Conservation (phyloP, 2,888 invertebrate genomes). For the Dichetophora obliterata region DNA sequence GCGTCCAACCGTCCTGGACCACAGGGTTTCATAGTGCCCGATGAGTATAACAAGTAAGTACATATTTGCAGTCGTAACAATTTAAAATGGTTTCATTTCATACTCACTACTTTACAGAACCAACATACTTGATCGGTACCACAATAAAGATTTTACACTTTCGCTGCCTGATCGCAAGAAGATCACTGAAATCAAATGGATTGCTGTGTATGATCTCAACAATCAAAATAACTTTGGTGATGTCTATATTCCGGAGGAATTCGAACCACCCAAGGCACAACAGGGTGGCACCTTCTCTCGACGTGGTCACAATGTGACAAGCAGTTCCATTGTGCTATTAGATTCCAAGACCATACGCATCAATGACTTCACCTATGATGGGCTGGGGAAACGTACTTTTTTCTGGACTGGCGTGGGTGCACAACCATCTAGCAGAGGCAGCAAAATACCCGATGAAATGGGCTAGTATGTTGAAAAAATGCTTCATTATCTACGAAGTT, state of each 20-base stretch:
- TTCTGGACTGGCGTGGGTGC: constrained; percentile 93
- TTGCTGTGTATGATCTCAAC: constrained; percentile 88
- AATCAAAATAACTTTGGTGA: constrained; percentile 92
- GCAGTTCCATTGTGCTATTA: constrained; percentile 79
- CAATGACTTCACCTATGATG: constrained; percentile 83
- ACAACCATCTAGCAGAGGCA: constrained; percentile 85
- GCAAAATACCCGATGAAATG: constrained; percentile 88
- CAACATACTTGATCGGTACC: constrained; percentile 86
- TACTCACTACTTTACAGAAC: constrained; percentile 73
- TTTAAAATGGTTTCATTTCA: background rate
- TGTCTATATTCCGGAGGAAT: constrained; percentile 90
- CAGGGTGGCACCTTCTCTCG: constrained; percentile 72
- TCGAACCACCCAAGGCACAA: constrained; percentile 85
- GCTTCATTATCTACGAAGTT: background rate
- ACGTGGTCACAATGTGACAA: constrained; percentile 77
- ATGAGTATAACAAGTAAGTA: constrained; percentile 85
- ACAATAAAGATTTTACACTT: constrained; percentile 86
- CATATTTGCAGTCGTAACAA: constrained; percentile 28
- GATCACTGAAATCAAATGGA: constrained; percentile 89
- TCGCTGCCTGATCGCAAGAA: constrained; percentile 87
- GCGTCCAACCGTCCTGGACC: constrained; percentile 87
- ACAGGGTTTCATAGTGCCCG: constrained; percentile 91
- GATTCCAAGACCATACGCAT: constrained; percentile 86
- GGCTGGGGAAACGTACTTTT: constrained; percentile 80
- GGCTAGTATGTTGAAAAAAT: constrained; percentile 84